Evolutionary conservation across 1,140 invertebrate species (phyloP), one percentile per base, ranked within the genome.

Genomic region (Gonioctena quinquepunctata): DNA sequence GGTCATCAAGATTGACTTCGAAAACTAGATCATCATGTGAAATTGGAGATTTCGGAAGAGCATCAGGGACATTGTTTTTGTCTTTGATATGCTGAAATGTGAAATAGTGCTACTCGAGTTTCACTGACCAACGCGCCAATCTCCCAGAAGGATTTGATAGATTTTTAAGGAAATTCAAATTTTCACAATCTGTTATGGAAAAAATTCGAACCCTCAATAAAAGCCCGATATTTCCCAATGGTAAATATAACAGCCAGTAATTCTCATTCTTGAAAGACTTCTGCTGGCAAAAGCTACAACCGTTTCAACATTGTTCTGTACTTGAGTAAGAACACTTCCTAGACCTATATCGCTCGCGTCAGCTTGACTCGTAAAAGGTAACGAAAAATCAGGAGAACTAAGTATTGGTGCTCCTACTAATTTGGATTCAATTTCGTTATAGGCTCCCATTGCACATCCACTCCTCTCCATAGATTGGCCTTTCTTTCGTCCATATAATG

Each of bases 211-310:
- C 48, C 18, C 64, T 33, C 33, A 70, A 66, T 27, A 27, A 70
- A 75, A 16, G 26, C 28, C 13, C 71, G 19, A 50, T 67, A 66
- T 27, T 75, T 73, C 33, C 62, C 66, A 8, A 65, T 21, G 16
- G 4, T 56, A 25, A 66, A 70, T 18, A 75, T 3, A 22, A 61
- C 54, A 13, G 73, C 66, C 18, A 72, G 28, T 19, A 50, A 69
- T 23, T 72, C 73, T 25, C 57, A 69, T 50, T 71, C 69, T 67
- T 25, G 59, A 78, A 18, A 89, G 66, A 0, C 79, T 81, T 69
- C 84, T 50, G 0, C 83, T 86, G 2, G 81, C 81, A 78, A 84
- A 87, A 3, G 81, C 81, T 25, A 88, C 81, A 1, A 85, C 84
- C 70, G 69, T 69, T 71, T 83, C 82, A 0, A 50, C 25, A 25